A percentile compares a stretch with the other conserved stretches of the same genome.
Conservation (phyloP, 2,888 invertebrate species). For the Drosophila kuntzei region DNA sequence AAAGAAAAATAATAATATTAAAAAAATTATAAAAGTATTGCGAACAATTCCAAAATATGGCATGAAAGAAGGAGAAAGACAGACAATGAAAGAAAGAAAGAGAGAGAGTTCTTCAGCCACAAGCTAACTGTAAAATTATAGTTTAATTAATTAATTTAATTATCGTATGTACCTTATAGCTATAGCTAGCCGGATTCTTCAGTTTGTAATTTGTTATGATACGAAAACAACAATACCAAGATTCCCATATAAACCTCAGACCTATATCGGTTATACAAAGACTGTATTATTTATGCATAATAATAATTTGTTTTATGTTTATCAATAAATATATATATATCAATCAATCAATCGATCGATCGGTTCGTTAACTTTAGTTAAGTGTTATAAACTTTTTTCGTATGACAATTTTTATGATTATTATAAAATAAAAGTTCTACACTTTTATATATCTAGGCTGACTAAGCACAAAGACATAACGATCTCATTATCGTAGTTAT, state of each 20-base stretch:
- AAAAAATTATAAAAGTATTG: constrained; percentile 66
- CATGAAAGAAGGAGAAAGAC: constrained; percentile 16
- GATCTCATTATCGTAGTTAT: constrained; percentile 68
- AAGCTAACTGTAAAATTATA: constrained; percentile 42
- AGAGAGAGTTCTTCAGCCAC: constrained; percentile 34
- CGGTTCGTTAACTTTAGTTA: constrained; percentile 49
- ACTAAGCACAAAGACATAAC: constrained; percentile 65
- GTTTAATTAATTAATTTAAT: constrained; percentile 26
- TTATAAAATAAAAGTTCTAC: constrained; percentile 15
- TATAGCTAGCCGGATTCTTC: constrained; percentile 63
- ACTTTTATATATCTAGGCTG: constrained; percentile 35
- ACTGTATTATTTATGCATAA: constrained; percentile 59
- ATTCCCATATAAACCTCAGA: constrained; percentile 67
- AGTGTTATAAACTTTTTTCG: constrained; percentile 41
- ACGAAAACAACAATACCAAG: constrained; percentile 37
- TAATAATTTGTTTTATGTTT: constrained; percentile 42
- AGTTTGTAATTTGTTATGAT: constrained; percentile 36
- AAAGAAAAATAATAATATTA: constrained; percentile 36
- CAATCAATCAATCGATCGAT: constrained; percentile 38
- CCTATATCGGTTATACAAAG: constrained; percentile 67
- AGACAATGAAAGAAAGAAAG: not conserved
- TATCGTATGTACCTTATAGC: constrained; percentile 77
- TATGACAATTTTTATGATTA: constrained; percentile 21
- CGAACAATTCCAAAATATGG: constrained; percentile 63
- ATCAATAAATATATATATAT: constrained; percentile 26